Percentiles rank a stretch among this genome's conserved stretches.
Conservation (phyloP, 2,113 vertebrate species). For the Tragelaphus imberbis region DNA sequence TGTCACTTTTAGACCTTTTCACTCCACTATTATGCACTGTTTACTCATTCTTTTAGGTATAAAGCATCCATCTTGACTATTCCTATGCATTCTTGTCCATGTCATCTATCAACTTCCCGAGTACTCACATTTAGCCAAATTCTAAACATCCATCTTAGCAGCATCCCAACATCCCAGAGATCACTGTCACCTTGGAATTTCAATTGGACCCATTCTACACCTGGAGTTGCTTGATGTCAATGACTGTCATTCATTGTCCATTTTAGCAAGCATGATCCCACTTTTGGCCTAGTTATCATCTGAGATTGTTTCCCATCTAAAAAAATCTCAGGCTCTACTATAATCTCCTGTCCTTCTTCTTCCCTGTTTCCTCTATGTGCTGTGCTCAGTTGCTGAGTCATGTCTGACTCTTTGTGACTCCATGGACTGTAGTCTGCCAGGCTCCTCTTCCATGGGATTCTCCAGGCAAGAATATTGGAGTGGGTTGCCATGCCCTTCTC, state of each 20-base stretch:
- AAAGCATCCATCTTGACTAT: background rate
- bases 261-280: background rate
- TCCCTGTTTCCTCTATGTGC: background rate
- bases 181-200: background rate
- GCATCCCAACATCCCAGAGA: background rate
- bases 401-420: rapidly evolving
- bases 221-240: background rate
- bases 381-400: background rate
- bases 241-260: background rate
- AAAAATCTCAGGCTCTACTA: background rate
- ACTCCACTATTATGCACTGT: background rate
- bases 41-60: background rate
- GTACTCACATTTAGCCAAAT: background rate
- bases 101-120: background rate
- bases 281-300: background rate
- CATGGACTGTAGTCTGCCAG: background rate
- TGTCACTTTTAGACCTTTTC: background rate
- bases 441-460: background rate
- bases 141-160: background rate
- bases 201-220: background rate
- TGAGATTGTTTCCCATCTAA: background rate
- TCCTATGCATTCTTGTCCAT: background rate
- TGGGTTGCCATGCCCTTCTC: background rate
- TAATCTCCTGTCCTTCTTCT: background rate
- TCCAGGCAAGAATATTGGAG: background rate